Evolutionary conservation across 2,797 vertebrate genomes (phyloP).

Genomic region (Enteromius argenteus): DNA sequence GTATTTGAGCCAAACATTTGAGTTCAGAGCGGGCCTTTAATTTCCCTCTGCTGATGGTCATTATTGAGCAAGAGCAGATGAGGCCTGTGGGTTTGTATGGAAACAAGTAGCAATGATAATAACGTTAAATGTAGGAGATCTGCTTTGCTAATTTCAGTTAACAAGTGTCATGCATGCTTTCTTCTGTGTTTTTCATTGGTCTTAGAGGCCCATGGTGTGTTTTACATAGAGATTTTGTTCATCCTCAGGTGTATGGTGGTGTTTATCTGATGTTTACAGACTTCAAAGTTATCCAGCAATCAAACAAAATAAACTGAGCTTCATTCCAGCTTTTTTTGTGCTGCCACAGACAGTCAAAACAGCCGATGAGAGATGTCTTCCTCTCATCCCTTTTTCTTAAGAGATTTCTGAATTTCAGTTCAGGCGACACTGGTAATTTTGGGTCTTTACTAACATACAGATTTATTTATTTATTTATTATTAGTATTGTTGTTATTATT

Average conservation of each 20-base stretch:
- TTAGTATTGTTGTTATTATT: no score
- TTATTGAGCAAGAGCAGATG: background rate
- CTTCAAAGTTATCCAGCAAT: slow-evolving; percentile 64
- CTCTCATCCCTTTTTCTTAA: slow-evolving; percentile 38
- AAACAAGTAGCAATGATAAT: background rate
- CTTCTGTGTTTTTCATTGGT: background rate
- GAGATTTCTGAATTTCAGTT: background rate
- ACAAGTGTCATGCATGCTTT: background rate
- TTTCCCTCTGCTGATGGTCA: background rate
- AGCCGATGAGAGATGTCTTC: slow-evolving; percentile 50
- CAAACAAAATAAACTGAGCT: slow-evolving; percentile 55
- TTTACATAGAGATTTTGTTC: slow-evolving; percentile 55
- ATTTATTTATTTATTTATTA: no score
- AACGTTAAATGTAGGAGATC: background rate
- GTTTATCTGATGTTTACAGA: slow-evolving; percentile 65
- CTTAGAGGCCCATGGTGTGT: background rate
- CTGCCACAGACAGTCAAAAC: slow-evolving; percentile 64
- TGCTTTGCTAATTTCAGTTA: background rate
- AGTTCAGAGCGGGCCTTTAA: background rate
- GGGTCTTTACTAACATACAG: background rate
- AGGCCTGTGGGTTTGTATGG: slow-evolving; percentile 11
- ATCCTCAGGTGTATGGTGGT: slow-evolving; percentile 50
- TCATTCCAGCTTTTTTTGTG: slow-evolving; percentile 56
- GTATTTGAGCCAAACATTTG: background rate
- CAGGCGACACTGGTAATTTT: background rate